These are phyloP conservation scores for Harmothoe impar DNA, from an alignment of 2,888 invertebrate species.

Conservation along the genomic window DNA sequence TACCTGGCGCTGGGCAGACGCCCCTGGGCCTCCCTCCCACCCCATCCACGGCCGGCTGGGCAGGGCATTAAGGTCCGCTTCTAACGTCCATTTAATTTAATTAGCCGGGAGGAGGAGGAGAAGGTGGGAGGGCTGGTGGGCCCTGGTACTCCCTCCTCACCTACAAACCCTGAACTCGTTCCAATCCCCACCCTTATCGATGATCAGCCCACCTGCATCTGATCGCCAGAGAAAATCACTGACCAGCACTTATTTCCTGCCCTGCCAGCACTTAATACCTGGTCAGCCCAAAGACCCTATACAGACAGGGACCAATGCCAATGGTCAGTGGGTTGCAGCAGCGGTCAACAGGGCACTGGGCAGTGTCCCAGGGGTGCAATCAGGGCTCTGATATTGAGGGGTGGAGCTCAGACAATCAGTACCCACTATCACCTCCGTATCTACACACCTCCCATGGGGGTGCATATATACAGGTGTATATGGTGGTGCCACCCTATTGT, in stretches of 20 bases:
- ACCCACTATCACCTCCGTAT: too few species aligned
- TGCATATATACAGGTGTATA: too few species aligned
- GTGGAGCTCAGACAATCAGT: too few species aligned
- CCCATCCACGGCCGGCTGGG: neutral
- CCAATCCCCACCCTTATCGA: too few species aligned
- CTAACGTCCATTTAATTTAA: constrained; percentile 33
- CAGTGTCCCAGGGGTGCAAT: too few species aligned
- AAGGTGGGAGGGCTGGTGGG: neutral
- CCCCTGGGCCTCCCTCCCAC: neutral
- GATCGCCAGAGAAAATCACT: neutral
- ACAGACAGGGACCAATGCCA: neutral
- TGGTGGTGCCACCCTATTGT: too few species aligned
- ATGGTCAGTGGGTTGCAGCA: neutral
- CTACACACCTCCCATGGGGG: too few species aligned
- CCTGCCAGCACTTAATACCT: too few species aligned
- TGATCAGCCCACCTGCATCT: constrained; percentile 20
- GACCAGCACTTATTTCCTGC: neutral
- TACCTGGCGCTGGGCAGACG: neutral
- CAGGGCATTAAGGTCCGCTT: neutral
- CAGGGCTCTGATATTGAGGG: too few species aligned
- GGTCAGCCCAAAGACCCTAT: too few species aligned
- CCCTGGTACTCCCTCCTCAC: neutral
- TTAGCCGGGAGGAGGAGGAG: neutral
- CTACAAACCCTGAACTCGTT: neutral
- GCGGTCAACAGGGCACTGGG: neutral